Conservation (phyloP, 2,797 vertebrate genomes). For the Ctenopoma kingsleyae region DNA sequence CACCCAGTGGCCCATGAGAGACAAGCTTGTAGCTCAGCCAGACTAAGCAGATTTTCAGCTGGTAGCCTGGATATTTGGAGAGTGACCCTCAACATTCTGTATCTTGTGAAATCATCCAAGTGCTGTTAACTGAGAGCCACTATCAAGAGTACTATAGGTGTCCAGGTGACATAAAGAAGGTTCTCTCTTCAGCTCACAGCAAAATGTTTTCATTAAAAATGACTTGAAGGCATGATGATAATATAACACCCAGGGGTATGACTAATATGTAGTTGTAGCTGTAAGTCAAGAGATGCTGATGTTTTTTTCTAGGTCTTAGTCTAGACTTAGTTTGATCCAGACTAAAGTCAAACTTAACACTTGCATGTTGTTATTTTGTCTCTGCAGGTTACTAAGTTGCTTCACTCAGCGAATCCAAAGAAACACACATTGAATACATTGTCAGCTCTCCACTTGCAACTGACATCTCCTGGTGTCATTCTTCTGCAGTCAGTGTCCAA, state of each 20-base stretch:
- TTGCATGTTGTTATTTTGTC: neutral
- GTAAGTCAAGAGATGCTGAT: too few species aligned
- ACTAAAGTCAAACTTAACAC: neutral
- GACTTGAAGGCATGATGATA: too few species aligned
- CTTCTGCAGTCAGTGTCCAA: slow-evolving; percentile 2
- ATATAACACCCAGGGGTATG: too few species aligned
- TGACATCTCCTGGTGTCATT: slow-evolving; percentile 8
- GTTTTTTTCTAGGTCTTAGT: neutral
- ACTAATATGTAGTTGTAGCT: too few species aligned
- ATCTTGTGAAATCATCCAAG: slow-evolving; percentile 1
- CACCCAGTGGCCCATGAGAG: slow-evolving; percentile 49
- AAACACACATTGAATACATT: slow-evolving; percentile 9
- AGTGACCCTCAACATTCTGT: slow-evolving; percentile 10
- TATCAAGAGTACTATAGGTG: neutral
- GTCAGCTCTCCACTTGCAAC: neutral
- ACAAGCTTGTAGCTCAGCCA: slow-evolving; percentile 28
- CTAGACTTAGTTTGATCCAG: too few species aligned
- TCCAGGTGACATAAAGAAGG: neutral
- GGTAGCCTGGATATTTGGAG: slow-evolving; percentile 3
- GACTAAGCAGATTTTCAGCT: slow-evolving; percentile 27
- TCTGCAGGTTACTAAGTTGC: slow-evolving; percentile 40
- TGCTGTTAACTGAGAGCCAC: neutral
- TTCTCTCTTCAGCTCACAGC: neutral
- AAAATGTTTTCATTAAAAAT: neutral
- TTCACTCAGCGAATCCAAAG: slow-evolving; percentile 16